phyloP scores from a whole-genome alignment of 2,797 vertebrate genomes.

The Danio albolineatus region DNA sequence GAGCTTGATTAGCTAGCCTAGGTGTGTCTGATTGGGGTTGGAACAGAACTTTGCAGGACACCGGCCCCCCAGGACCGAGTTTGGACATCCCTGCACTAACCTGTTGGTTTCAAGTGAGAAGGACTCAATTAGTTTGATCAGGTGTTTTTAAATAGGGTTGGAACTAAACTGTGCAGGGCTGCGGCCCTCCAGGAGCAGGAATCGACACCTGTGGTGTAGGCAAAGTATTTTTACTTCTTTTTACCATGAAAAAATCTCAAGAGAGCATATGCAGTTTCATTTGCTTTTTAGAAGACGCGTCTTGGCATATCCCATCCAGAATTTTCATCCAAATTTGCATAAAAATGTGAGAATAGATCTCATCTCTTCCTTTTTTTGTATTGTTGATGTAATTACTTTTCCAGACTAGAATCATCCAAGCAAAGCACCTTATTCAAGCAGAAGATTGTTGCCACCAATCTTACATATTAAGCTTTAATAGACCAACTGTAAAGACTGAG shows the following conservation, averaged over 20 bases:
- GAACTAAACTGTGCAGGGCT: too few species aligned
- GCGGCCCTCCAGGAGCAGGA: too few species aligned
- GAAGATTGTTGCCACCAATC: neutral
- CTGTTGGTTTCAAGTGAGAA: too few species aligned
- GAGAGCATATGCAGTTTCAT: neutral
- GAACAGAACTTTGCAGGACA: too few species aligned
- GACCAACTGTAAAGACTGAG: neutral
- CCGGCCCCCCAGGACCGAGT: too few species aligned
- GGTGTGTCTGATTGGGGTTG: too few species aligned
- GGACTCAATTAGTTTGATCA: too few species aligned
- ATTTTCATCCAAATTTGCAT: neutral
- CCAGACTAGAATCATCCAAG: neutral
- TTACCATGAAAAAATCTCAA: neutral
- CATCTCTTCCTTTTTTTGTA: neutral
- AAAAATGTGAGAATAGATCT: neutral
- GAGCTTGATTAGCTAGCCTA: too few species aligned
- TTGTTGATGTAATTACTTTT: slow-evolving; percentile 4
- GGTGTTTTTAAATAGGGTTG: too few species aligned
- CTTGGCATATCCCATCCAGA: neutral
- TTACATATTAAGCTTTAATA: slow-evolving; percentile 3
- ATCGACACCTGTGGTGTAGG: too few species aligned
- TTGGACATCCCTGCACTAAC: too few species aligned
- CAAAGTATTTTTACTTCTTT: too few species aligned
- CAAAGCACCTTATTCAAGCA: slow-evolving; percentile 9
- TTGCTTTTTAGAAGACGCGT: neutral